These are phyloP conservation scores for Electrophaes corylata DNA, from an alignment of 2,888 invertebrate species.

Conservation along the genomic window DNA sequence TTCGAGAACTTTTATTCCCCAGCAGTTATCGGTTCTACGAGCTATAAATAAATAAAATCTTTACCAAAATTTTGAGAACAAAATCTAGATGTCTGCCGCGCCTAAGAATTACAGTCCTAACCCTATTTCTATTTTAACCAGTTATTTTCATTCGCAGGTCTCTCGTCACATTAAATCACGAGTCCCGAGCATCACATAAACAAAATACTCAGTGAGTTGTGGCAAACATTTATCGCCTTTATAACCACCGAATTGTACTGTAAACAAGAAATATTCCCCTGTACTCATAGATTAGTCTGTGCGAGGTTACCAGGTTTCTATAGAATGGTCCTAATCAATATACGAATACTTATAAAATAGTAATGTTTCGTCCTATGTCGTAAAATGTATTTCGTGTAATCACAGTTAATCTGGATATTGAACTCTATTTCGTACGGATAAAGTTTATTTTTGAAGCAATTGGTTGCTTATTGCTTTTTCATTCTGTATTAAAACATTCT, in stretches of 20 bases:
- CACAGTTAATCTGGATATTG: slow-evolving; percentile 2
- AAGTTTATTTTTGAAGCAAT: slow-evolving; percentile 12
- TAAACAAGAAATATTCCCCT: slow-evolving; percentile 23
- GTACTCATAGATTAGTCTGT: slow-evolving; percentile 29
- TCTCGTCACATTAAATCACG: slow-evolving; percentile 50
- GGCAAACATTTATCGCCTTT: slow-evolving; percentile 41
- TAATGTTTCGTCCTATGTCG: slow-evolving; percentile 11
- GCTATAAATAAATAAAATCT: too few species aligned
- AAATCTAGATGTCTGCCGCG: too few species aligned
- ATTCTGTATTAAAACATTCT: background rate
- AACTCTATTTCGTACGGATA: slow-evolving; percentile 9
- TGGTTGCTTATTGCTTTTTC: slow-evolving; percentile 6
- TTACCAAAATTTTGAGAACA: too few species aligned
- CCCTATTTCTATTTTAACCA: background rate
- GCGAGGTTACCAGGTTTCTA: slow-evolving; percentile 12
- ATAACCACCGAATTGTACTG: slow-evolving; percentile 33
- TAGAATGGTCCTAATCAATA: slow-evolving; percentile 20
- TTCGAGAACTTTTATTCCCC: too few species aligned
- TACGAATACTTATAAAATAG: slow-evolving; percentile 16
- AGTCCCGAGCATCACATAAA: slow-evolving; percentile 53
- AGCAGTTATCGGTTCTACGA: too few species aligned
- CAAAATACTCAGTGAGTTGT: slow-evolving; percentile 76
- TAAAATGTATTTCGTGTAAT: slow-evolving; percentile 7
- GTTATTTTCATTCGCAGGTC: slow-evolving; percentile 47
- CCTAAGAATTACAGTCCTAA: too few species aligned